Evolutionary conservation across 2,113 vertebrate genomes (phyloP).

Genomic region (Seriola aureovittata): DNA sequence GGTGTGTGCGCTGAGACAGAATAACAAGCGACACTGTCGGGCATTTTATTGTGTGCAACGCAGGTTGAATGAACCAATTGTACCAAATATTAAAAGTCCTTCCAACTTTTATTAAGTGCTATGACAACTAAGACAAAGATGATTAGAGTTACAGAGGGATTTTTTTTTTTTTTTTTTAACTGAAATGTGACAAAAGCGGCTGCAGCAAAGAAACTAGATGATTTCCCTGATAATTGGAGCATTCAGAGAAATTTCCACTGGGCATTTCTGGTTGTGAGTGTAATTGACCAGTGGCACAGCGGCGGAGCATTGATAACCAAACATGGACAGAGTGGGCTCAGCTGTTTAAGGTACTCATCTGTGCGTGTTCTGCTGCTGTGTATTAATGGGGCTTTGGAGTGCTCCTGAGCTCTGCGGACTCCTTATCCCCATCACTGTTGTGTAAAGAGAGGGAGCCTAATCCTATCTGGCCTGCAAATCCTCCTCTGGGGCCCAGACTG

Average conservation of each 20-base stretch:
- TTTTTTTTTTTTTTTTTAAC: constrained; percentile 13
- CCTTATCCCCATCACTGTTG: constrained; percentile 85
- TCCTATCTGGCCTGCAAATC: constrained; percentile 84
- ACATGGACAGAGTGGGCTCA: constrained; percentile 66
- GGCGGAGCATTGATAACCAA: constrained; percentile 64
- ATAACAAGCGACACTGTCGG: neutral
- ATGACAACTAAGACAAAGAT: neutral
- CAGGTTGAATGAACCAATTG: neutral
- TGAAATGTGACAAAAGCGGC: constrained; percentile 33
- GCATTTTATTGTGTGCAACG: neutral
- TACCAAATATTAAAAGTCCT: neutral
- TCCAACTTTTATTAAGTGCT: neutral
- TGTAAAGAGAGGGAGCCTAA: constrained; percentile 85
- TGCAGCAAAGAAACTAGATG: constrained; percentile 3
- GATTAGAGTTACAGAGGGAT: constrained; percentile 8
- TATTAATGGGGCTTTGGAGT: constrained; percentile 80
- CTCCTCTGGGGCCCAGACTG: constrained; percentile 80
- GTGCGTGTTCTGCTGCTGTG: constrained; percentile 66
- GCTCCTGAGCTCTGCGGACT: constrained; percentile 77
- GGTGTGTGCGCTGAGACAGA: neutral
- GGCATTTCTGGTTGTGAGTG: constrained; percentile 28
- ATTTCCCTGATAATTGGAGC: constrained; percentile 45
- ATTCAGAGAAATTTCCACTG: constrained; percentile 47
- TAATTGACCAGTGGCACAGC: constrained; percentile 61
- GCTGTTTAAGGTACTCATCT: constrained; percentile 78